phyloP scores from a whole-genome alignment of 2,797 vertebrate genomes.

The Xenops minutus region DNA sequence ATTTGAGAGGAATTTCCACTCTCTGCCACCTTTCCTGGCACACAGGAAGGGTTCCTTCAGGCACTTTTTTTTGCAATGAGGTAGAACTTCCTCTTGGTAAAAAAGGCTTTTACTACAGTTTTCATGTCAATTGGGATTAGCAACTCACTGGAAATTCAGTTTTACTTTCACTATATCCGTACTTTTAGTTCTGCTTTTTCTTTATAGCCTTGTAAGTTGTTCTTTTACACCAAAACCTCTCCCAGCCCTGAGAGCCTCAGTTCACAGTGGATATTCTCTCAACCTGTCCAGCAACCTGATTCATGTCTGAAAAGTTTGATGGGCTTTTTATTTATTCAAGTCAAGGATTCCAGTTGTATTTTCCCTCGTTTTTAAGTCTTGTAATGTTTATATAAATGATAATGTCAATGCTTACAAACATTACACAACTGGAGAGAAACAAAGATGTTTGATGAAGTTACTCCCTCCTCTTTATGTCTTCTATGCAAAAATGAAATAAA shows the following conservation, averaged over 20 bases:
- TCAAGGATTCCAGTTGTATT: background rate
- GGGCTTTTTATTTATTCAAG: background rate
- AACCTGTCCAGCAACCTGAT: background rate
- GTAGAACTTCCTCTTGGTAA: background rate
- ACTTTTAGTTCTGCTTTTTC: background rate
- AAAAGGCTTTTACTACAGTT: background rate
- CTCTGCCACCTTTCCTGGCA: background rate
- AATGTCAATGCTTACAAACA: background rate
- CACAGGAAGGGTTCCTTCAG: background rate
- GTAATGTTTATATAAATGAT: background rate
- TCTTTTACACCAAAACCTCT: background rate
- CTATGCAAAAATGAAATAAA: background rate
- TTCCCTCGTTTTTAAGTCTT: background rate
- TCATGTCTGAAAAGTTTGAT: background rate
- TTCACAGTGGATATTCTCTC: background rate
- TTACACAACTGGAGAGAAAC: background rate
- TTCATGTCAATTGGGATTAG: background rate
- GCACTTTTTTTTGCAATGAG: background rate
- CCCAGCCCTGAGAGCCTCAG: background rate
- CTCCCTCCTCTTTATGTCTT: background rate
- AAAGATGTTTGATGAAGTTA: background rate
- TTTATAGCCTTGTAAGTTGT: background rate
- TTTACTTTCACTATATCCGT: background rate
- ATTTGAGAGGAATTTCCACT: background rate
- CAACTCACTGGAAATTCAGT: background rate